Base-by-base conservation (phyloP, 2,113 vertebrate genomes). In the Parus major region DNA sequence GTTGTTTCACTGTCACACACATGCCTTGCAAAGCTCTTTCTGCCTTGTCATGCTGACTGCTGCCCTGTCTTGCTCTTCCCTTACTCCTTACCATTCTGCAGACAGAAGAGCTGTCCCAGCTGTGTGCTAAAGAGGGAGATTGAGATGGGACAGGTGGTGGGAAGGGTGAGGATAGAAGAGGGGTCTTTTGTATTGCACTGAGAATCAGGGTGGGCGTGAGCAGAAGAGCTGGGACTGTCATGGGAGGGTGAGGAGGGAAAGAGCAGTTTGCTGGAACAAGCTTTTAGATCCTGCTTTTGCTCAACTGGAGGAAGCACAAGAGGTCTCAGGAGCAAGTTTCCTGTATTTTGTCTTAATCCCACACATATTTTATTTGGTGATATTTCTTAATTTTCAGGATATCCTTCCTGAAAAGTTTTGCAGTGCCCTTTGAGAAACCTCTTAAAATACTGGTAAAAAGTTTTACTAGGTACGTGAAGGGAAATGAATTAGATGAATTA, bases 161-260 rank as follows among this genome's bases (percentile, higher is more conserved):
- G 46, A 82, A 78, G 31, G 11, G 23, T 42, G 28, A 55, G 33
- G 28, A 33, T 12, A 47, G 31, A 61, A 50, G 7, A 76, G 16
- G 12, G 15, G 10, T 61, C 28, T 39, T 39, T 39, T 65, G 25
- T 44, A 53, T 41, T 12, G 10, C 18, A 3, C 25, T 33, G 39
- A 14, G 35, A 36, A 15, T 35, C 4, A 3, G 57, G 15, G 13
- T 83, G 13, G 46, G 12, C 31, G 44, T 24, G 46, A 27, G 14
- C 20, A 0, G 50, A 83, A 77, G 28, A 56, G 11, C 50, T 69
- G 55, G 10, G 28, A 13, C 11, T 66, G 57, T 5, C 0, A 0
- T 25, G 11, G 33, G 21, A 68, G 19, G 24, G 18, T 39, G 18
- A 15, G 14, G 8, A 50, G 5, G 55, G 25, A 68, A 76, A 29